Evolutionary conservation across 2,888 invertebrate genomes (phyloP), one percentile per base, ranked within the genome.

Genomic region (Nomada fabriciana): DNA sequence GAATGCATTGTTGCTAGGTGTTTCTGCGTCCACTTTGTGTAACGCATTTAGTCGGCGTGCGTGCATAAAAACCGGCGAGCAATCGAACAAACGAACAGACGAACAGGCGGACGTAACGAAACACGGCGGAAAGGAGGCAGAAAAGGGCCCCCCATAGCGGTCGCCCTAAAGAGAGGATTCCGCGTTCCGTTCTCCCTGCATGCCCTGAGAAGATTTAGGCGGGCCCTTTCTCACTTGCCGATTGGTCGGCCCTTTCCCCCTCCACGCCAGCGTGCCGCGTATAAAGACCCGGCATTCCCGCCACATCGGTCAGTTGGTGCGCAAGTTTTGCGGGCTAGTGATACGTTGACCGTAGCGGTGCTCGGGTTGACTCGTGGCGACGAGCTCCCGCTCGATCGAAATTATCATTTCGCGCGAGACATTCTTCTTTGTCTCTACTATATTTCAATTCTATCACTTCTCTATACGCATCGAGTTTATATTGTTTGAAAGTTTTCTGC

Each of bases 241-340:
- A 92, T 92, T 92, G 92, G 92, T 73, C 61, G 78, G 61, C 85
- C 80, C 83, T 85, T 79, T 59, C 60, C 89, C 92, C 90, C 84
- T 84, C 90, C 76, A 2, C 0, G 0, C 5, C 10, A 7, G 2
- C 7, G 1, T 7, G 1, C 13, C 36, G 23, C 43, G 63, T 83
- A 85, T 84, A 86, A 79, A 87, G 68, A 29, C 42, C 61, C 61
- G 42, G 13, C 7, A 47, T 65, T 63, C 69, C 61, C 75, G 68
- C 64, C 67, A 53, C 4, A 7, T 10, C 61, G 53, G 29, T n/a
- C 61, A 76, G 84, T 61, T 74, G 67, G 76, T 79, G 53, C 50
- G 60, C 57, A 60, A 70, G 59, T 74, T 23, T 69, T 15, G 74
- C 50, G 67, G 20, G 23, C 18, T 43, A n/a, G 2, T 42, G 7